Conservation (phyloP, 2,888 invertebrate species). For the Noctua comes region DNA sequence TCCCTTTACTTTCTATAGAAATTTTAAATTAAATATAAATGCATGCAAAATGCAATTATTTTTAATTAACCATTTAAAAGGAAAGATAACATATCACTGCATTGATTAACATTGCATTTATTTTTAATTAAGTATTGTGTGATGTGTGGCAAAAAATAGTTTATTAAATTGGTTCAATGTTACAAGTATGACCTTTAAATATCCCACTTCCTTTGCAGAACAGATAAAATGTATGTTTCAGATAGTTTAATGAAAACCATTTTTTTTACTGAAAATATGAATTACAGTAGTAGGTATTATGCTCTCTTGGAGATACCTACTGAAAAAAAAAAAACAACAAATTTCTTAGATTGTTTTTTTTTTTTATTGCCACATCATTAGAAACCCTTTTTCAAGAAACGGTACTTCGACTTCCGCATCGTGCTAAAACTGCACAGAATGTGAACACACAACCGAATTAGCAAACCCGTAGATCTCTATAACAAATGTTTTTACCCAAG, state of each 20-base stretch:
- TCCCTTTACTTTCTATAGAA: neutral
- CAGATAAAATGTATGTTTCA: constrained; percentile 24
- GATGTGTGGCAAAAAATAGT: neutral
- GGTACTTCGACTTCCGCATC: neutral
- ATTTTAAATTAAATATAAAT: neutral
- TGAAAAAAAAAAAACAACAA: neutral
- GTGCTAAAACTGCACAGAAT: neutral
- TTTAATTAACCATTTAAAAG: constrained; percentile 21
- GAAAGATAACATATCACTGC: constrained; percentile 8
- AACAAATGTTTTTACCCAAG: neutral
- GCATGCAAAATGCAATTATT: constrained; percentile 15
- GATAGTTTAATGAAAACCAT: neutral
- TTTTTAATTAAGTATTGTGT: neutral
- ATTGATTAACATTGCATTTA: constrained; percentile 4
- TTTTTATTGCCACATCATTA: neutral
- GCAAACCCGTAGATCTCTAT: neutral
- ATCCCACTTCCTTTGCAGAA: constrained; percentile 20
- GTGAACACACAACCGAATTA: too few species aligned
- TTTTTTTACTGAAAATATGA: too few species aligned
- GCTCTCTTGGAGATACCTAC: neutral
- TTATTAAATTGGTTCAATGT: constrained; percentile 31
- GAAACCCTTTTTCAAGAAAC: neutral
- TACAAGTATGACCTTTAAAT: constrained; percentile 29
- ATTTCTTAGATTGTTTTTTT: neutral
- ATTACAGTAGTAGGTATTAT: too few species aligned